Conservation (phyloP, 2,797 vertebrate species). For the Falco peregrinus region DNA sequence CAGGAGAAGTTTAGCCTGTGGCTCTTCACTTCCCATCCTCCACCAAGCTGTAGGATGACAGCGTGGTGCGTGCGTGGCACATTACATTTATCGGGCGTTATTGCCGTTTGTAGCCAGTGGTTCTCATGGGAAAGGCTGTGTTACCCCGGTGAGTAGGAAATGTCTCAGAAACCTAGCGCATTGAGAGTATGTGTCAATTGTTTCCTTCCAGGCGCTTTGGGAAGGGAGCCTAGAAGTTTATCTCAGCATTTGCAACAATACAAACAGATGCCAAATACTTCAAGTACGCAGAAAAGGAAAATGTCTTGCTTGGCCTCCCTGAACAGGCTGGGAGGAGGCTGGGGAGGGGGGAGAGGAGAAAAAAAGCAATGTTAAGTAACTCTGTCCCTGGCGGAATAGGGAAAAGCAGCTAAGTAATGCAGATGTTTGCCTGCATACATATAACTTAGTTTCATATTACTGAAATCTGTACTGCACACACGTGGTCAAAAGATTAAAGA, state of each 20-base stretch:
- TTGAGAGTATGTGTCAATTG: conserved; percentile 79
- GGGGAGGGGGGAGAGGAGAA: too few relatives aligned
- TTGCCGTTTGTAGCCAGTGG: conserved; percentile 2
- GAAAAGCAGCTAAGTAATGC: background rate
- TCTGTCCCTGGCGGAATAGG: background rate
- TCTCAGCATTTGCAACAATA: conserved; percentile 55
- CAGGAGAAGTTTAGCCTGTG: rapidly evolving
- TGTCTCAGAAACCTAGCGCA: conserved; percentile 65
- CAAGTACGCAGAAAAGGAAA: conserved; percentile 6
- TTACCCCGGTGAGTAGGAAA: conserved; percentile 73
- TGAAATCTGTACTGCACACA: conserved; percentile 32
- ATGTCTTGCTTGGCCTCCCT: background rate
- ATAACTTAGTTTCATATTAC: conserved; percentile 2
- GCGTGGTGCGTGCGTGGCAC: background rate
- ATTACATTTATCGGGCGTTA: background rate
- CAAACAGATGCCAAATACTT: conserved; percentile 72
- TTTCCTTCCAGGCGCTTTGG: conserved; percentile 73
- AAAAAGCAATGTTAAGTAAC: background rate
- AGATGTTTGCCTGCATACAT: background rate
- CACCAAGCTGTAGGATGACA: rapidly evolving
- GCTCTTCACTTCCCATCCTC: background rate
- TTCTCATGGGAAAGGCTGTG: conserved; percentile 80
- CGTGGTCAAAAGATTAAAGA: conserved; percentile 67
- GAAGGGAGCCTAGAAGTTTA: conserved; percentile 71
- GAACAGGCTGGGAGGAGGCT: background rate